Conservation (phyloP, 2,113 vertebrate genomes). For the Rhombomys opimus region DNA sequence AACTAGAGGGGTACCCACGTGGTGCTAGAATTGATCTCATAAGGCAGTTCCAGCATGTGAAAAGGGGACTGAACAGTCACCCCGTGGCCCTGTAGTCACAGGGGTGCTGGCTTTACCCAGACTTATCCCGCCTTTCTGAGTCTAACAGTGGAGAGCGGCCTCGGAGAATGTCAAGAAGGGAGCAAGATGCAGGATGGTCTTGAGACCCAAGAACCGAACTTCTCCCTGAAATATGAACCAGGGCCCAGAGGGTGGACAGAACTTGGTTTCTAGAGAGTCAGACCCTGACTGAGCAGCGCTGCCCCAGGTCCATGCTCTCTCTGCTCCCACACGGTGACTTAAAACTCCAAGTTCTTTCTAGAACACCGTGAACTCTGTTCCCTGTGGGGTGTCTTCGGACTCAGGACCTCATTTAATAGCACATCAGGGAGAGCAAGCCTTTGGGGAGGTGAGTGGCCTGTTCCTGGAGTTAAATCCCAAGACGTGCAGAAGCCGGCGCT, state of each 20-base stretch:
- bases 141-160: not conserved
- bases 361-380: not conserved
- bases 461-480: not conserved
- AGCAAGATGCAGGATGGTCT: no score
- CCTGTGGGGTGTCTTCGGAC: accelerated
- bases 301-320: not conserved
- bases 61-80: not conserved
- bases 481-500: not conserved
- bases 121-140: not conserved
- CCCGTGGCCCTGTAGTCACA: not conserved
- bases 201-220: not conserved
- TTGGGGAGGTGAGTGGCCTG: accelerated
- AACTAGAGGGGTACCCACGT: accelerated
- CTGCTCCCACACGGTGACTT: not conserved
- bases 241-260: not conserved
- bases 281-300: not conserved
- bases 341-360: not conserved
- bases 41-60: not conserved
- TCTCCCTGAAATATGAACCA: not conserved
- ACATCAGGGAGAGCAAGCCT: not conserved
- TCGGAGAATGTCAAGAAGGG: no score
- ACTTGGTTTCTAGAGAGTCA: not conserved
- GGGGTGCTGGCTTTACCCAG: not conserved
- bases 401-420: not conserved
- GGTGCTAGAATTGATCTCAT: not conserved